Conservation (phyloP, 2,888 invertebrate genomes). For the Herminia tarsipennalis region DNA sequence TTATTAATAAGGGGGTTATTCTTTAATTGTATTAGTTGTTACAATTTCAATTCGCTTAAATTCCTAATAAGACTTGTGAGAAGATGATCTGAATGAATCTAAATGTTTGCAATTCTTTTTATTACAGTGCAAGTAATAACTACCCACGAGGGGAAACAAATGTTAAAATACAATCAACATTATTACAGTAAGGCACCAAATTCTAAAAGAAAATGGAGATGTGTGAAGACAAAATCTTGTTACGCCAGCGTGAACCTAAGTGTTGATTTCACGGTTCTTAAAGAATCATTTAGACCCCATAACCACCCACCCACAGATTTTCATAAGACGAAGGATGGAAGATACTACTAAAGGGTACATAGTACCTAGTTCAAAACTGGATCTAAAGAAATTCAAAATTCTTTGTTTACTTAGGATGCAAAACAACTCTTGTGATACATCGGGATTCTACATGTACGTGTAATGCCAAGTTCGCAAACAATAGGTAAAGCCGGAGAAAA, state of each 20-base stretch:
- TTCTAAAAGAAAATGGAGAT: conserved; percentile 7
- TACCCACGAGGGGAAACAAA: conserved; percentile 35
- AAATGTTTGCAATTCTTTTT: background rate
- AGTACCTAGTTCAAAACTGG: too few relatives aligned
- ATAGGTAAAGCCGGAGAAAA: too few relatives aligned
- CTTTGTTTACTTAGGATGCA: too few relatives aligned
- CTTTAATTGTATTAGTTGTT: too few relatives aligned
- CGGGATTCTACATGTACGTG: too few relatives aligned
- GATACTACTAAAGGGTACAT: conserved; percentile 6
- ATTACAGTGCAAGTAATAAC: conserved; percentile 19
- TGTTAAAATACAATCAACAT: conserved; percentile 21
- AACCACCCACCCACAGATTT: conserved; percentile 20
- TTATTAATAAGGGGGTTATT: too few relatives aligned
- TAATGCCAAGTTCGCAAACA: too few relatives aligned
- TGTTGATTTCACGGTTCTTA: conserved; percentile 11
- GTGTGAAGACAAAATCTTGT: conserved; percentile 23
- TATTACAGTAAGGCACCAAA: conserved; percentile 14
- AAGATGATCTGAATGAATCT: too few relatives aligned
- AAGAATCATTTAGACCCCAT: conserved; percentile 20
- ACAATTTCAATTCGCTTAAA: too few relatives aligned
- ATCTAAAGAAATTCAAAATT: too few relatives aligned
- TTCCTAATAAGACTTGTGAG: too few relatives aligned
- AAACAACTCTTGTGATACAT: too few relatives aligned
- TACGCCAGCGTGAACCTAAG: conserved; percentile 20
- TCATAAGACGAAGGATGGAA: conserved; percentile 12